phyloP scores from a whole-genome alignment of 2,797 vertebrate genomes.

The Denticeps clupeoides region DNA sequence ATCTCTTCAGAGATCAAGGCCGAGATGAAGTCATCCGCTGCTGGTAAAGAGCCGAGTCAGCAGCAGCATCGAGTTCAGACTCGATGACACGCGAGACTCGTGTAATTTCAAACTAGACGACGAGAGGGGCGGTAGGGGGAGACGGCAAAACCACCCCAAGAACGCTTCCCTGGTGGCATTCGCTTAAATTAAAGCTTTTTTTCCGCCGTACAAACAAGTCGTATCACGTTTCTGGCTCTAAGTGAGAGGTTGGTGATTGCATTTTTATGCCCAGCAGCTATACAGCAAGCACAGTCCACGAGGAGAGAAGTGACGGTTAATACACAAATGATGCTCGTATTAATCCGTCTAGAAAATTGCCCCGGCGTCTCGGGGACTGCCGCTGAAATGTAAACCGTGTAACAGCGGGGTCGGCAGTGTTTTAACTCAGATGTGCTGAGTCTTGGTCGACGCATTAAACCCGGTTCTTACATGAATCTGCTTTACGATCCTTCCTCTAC shows the following conservation, averaged over 20 bases:
- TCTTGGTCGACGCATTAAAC: too few species aligned
- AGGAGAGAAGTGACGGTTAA: conserved; percentile 30
- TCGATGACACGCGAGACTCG: conserved; percentile 33
- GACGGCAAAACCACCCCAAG: conserved; percentile 16
- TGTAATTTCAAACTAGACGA: too few species aligned
- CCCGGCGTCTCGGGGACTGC: conserved; percentile 18
- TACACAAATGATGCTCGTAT: conserved; percentile 48
- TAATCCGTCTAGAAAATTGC: conserved; percentile 42
- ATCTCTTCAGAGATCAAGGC: conserved; percentile 35
- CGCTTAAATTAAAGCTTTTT: conserved; percentile 42
- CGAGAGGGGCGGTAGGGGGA: conserved; percentile 4
- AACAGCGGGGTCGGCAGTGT: too few species aligned
- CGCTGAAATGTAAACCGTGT: too few species aligned
- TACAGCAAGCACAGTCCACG: conserved; percentile 4
- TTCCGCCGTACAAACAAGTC: conserved; percentile 30
- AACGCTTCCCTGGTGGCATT: conserved; percentile 26
- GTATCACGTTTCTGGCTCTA: conserved; percentile 35
- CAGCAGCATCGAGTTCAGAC: conserved; percentile 32
- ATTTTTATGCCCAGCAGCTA: not conserved
- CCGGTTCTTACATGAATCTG: too few species aligned
- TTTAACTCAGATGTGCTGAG: too few species aligned
- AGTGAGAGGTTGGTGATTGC: conserved; percentile 33
- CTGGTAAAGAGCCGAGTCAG: conserved; percentile 35
- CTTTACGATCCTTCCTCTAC: too few species aligned
- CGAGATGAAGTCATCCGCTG: conserved; percentile 42